Evolutionary conservation across 2,797 vertebrate species (phyloP).

Genomic region (Muscicapa striata): DNA sequence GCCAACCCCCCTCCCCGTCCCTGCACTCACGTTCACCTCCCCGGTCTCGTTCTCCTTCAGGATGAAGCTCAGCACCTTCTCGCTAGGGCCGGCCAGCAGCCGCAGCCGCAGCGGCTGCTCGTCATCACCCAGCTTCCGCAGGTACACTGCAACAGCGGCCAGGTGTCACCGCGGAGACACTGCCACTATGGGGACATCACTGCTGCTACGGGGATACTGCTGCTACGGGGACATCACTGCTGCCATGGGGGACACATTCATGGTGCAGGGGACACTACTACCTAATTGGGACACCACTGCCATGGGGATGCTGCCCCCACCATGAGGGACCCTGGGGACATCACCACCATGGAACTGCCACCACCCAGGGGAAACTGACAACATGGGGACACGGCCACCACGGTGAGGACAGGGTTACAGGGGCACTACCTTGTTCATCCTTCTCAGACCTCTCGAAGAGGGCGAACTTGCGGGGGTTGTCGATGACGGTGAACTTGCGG

Average conservation of each 20-base stretch:
- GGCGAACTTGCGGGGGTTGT: conserved; percentile 95
- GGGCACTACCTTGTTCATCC: conserved; percentile 86
- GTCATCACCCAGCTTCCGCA: conserved; percentile 87
- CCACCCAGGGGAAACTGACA: neutral
- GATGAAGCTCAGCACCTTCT: conserved; percentile 88
- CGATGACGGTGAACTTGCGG: conserved; percentile 93
- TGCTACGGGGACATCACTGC: neutral
- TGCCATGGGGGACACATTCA: neutral
- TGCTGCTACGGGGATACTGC: neutral
- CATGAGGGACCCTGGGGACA: neutral
- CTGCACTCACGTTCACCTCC: conserved; percentile 90
- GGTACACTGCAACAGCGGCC: conserved; percentile 76
- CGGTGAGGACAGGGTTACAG: too few relatives aligned
- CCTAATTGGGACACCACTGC: neutral
- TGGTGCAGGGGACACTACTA: neutral
- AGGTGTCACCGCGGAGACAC: neutral
- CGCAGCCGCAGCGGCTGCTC: conserved; percentile 88
- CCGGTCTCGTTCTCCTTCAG: conserved; percentile 95
- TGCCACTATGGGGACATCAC: neutral
- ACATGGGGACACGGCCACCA: accelerated
- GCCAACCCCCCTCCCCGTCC: neutral
- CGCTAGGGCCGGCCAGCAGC: conserved; percentile 89
- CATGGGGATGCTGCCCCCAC: neutral
- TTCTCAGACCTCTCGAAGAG: conserved; percentile 90
- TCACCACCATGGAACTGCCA: neutral